A percentile compares a stretch with the other conserved stretches of the same genome.
These are phyloP conservation scores for Hylaeus volcanicus DNA, from an alignment of 1,140 invertebrate species.

Conservation along the genomic window DNA sequence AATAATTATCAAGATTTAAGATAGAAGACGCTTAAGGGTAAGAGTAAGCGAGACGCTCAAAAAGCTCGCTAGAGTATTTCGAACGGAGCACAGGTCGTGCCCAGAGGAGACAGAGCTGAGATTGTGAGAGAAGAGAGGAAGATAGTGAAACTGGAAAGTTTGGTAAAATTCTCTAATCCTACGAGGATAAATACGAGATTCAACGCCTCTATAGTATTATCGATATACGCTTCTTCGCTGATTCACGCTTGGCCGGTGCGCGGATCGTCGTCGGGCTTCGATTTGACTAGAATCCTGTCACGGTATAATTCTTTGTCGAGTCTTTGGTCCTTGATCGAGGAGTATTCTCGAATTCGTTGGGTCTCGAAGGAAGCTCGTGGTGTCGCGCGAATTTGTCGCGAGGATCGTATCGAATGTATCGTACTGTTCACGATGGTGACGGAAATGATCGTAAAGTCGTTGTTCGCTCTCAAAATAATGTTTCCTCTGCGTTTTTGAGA, in stretches of 20 bases:
- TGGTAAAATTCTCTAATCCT: constrained; percentile 30
- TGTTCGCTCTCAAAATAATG: neutral
- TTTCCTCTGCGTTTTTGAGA: neutral
- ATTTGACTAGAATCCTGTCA: constrained; percentile 44
- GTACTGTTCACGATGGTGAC: constrained; percentile 13
- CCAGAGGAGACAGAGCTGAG: constrained; percentile 13
- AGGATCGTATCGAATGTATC: constrained; percentile 19
- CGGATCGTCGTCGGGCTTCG: constrained; percentile 3
- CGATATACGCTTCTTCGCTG: constrained; percentile 32
- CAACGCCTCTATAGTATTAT: constrained; percentile 39
- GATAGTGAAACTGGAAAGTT: constrained; percentile 29
- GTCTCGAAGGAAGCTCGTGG: constrained; percentile 49
- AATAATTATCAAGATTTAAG: constrained; percentile 3
- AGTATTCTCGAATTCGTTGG: constrained; percentile 55
- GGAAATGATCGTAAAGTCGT: neutral
- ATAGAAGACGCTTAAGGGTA: constrained; percentile 25
- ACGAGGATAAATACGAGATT: constrained; percentile 58
- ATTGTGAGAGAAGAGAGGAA: neutral
- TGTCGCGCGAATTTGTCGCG: constrained; percentile 10
- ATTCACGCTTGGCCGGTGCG: constrained; percentile 49
- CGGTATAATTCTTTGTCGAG: constrained; percentile 39
- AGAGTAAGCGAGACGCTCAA: neutral
- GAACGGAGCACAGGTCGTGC: neutral
- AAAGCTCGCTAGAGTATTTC: constrained; percentile 1
- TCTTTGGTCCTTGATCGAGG: constrained; percentile 63